Evolutionary conservation across 2,888 invertebrate genomes (phyloP).

Genomic region (Isotomurus palustris): DNA sequence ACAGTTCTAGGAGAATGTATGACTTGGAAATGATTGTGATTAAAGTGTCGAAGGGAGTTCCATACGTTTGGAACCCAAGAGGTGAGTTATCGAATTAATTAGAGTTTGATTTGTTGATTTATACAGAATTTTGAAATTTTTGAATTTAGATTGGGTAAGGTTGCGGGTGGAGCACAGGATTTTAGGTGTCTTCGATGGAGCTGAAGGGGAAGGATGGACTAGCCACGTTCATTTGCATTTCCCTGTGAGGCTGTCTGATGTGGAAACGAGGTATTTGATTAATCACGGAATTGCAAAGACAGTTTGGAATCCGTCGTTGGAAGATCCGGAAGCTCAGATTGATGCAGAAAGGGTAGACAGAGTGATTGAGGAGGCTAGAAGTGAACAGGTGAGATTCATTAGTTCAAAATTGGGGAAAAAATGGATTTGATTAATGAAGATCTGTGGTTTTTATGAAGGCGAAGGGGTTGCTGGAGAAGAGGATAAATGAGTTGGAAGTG

Average conservation of each 20-base stretch:
- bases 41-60: conserved; percentile 54
- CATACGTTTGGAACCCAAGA: conserved; percentile 63
- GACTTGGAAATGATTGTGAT: conserved; percentile 49
- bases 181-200: conserved; percentile 71
- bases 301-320: conserved; percentile 26
- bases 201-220: conserved; percentile 20
- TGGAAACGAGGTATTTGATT: conserved; percentile 34
- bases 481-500: conserved; percentile 53
- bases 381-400: conserved; percentile 21
- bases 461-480: conserved; percentile 48
- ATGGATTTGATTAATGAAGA: not conserved
- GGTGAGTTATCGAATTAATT: conserved; percentile 52
- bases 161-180: conserved; percentile 68
- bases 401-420: no score
- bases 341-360: conserved; percentile 11
- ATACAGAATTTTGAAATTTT: not conserved
- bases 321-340: conserved; percentile 8
- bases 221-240: conserved; percentile 18
- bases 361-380: conserved; percentile 10
- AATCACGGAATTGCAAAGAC: conserved; percentile 28
- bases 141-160: conserved; percentile 62
- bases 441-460: conserved; percentile 44
- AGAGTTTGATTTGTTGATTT: not conserved
- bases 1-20: not conserved
- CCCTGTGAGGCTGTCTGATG: conserved; percentile 30